A percentile compares a stretch with the other conserved stretches of the same genome.
phyloP scores from a whole-genome alignment of 2,888 invertebrate genomes.

The Acanthopleura granulata region DNA sequence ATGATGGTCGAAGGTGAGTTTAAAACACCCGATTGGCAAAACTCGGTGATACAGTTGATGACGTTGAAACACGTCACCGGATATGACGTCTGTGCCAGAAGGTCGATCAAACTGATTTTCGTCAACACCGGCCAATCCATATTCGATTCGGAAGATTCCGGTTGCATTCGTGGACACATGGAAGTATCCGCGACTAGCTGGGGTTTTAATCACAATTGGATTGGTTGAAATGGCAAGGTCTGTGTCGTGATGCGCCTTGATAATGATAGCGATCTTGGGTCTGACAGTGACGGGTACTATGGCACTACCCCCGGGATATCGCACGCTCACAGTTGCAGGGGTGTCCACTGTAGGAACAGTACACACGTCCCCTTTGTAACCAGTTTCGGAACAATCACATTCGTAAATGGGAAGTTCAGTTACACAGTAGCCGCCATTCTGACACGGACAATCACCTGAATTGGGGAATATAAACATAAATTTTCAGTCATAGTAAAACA shows the following conservation, averaged over 20 bases:
- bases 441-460: conserved; percentile 5
- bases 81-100: background rate
- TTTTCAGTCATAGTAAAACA: background rate
- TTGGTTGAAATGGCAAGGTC: background rate
- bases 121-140: background rate
- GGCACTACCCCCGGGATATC: background rate
- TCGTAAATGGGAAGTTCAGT: background rate
- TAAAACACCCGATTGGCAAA: background rate
- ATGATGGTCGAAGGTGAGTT: background rate
- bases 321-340: background rate
- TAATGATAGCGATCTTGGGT: conserved; percentile 11
- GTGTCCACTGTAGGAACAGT: background rate
- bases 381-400: conserved; percentile 5
- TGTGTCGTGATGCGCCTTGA: background rate
- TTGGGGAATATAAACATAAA: background rate
- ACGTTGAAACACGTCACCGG: background rate
- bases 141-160: background rate
- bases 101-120: background rate
- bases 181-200: background rate
- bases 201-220: conserved; percentile 8
- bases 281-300: background rate
- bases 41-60: background rate
- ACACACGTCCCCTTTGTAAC: background rate
- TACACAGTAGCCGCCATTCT: background rate
- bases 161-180: background rate